Conservation (phyloP, 2,888 invertebrate genomes). For the Ptilodon capucinus region DNA sequence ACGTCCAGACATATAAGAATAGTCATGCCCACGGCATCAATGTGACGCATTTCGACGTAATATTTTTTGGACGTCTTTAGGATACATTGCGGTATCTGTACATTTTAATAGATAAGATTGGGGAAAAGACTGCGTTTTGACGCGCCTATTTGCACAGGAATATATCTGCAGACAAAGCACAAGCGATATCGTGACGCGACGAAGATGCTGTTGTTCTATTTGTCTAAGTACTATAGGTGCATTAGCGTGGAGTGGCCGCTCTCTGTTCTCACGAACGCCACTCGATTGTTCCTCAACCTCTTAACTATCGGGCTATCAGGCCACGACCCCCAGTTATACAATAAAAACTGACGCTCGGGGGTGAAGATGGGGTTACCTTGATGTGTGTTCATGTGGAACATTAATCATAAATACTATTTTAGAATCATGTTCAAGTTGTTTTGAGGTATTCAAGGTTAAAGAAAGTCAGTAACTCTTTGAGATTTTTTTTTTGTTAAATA, state of each 20-base stretch:
- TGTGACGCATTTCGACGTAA: no score
- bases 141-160: neutral
- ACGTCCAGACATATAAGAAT: no score
- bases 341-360: conserved; percentile 53
- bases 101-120: no score
- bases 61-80: no score
- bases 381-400: conserved; percentile 24
- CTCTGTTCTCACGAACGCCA: conserved; percentile 70
- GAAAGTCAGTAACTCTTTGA: no score
- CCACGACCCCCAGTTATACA: conserved; percentile 62
- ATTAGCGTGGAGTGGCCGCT: conserved; percentile 48
- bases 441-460: no score
- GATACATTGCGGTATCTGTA: no score
- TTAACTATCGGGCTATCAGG: conserved; percentile 72
- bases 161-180: conserved; percentile 21
- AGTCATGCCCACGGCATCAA: no score
- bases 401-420: no score
- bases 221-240: conserved; percentile 39
- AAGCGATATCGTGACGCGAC: conserved; percentile 30
- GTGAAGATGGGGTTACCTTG: conserved; percentile 34
- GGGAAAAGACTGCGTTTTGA: no score
- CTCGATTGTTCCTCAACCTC: conserved; percentile 73
- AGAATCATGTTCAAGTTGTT: no score
- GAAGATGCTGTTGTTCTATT: conserved; percentile 32
- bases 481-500: no score